A percentile compares a stretch with the other conserved stretches of the same genome.
Conservation (phyloP, 2,113 vertebrate genomes). For the Syrmaticus mikado region DNA sequence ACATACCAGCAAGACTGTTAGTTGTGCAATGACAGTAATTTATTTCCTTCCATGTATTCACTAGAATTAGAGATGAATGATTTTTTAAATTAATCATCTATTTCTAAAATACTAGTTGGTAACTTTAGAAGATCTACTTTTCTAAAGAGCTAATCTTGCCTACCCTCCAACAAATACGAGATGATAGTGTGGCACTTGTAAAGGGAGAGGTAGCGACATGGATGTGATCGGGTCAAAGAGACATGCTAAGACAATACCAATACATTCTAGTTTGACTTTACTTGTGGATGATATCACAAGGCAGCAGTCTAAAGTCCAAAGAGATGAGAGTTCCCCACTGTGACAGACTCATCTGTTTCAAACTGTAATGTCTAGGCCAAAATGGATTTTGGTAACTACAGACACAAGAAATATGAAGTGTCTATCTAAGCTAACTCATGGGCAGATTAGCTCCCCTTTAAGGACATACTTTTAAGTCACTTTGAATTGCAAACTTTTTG, state of each 20-base stretch:
- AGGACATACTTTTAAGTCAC: background rate
- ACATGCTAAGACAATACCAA: background rate
- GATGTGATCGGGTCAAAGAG: background rate
- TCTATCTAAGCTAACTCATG: background rate
- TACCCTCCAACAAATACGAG: background rate
- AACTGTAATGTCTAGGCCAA: fast-evolving
- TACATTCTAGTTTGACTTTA: background rate
- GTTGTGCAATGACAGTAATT: background rate
- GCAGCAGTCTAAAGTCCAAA: background rate
- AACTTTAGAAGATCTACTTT: background rate
- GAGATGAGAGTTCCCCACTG: background rate
- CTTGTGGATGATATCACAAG: fast-evolving
- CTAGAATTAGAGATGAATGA: background rate
- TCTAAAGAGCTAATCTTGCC: background rate
- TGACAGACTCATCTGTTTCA: background rate
- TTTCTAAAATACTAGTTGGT: background rate
- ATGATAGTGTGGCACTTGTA: background rate
- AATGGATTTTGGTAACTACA: background rate
- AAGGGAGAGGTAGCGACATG: background rate
- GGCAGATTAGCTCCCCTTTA: background rate
- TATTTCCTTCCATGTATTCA: background rate
- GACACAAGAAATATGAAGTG: background rate
- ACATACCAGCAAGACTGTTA: background rate
- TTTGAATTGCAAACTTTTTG: background rate
- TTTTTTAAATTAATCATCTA: background rate